Base-by-base conservation (phyloP, 2,797 vertebrate species). In the Mormyrus proboscirostris region DNA sequence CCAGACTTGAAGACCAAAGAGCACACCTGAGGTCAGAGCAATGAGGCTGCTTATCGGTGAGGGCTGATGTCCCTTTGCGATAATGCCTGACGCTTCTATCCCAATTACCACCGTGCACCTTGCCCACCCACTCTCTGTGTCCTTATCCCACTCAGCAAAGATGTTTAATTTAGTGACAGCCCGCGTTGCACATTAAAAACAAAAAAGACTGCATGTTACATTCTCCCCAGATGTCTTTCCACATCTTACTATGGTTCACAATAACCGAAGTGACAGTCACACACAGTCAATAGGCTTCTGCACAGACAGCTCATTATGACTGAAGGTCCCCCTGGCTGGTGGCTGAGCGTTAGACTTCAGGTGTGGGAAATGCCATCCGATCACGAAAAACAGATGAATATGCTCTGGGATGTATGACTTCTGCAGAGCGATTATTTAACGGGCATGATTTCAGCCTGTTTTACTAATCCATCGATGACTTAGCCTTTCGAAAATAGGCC, bases 1-100 rank as follows among this genome's bases (percentile, higher is more conserved):
- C 89, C 3, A 84, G n/a, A 14, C 38, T 3, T 88, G 29, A 55
- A 16, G 16, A 50, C 82, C 25, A 19, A 84, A 88, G 50, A 65
- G 16, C 76, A 69, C 3, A 4, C 10, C 22, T 2, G 89, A 89
- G 88, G 53, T 89, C 88, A 89, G 12, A 62, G 19, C 73, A 82
- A 76, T 50, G 53, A 10, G 84, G 33, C 87, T 62, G 41, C 51
- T 47, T 89, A 89, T 83, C 59, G 49, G 69, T 44, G 19, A 85
- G 16, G 29, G 41, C 50, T 59, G 47, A 88, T 59, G 33, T 49
- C 33, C 53, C 16, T 83, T 41, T 5, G 3, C 79, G 69, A 87
- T 83, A 89, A 76, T n/a, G 79, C 87, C 19, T 51, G 16, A 33
- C 1, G 83, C 50, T 62, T 87, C 29, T 44, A 69, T 49, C 44